Base-by-base conservation (phyloP, 2,113 vertebrate species). In the Nyctibius bracteatus region DNA sequence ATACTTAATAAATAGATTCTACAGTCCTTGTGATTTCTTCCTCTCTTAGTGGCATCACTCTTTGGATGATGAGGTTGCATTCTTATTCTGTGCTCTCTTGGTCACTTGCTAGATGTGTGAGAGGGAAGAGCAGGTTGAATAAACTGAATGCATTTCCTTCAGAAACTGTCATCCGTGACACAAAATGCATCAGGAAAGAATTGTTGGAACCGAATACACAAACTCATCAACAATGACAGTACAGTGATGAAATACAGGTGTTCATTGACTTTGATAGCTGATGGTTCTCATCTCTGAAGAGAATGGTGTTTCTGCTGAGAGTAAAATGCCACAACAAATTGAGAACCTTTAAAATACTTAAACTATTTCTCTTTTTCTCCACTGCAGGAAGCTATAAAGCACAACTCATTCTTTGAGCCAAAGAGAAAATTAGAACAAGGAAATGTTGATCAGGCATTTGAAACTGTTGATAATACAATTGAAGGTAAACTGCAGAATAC, bases 401-500 rank as follows among this genome's bases (percentile, higher is more conserved):
- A 98, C 78, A 96, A 97, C 19, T 98, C 97, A 0, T 98, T 98
- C 95, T 98, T 97, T 37, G 59, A 96, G 13, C 83, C 95, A 59
- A 89, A 95, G 89, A 97, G 96, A 87, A 98, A 98, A 86, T 89
- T 98, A 82, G 97, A 98, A 74, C 88, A 86, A 37, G 98, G 98
- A 94, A 95, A 98, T 44, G 90, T 98, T 30, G 97, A 98, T 58
- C 92, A 97, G 59, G 97, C 96, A 7, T 98, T 98, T 96, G 96
- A 96, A 95, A 65, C 33, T 47, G 97, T 92, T 28, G 98, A 98
- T 75, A 87, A 98, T n/a, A 94, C 97, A 90, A 94, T 98, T 79
- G 97, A 98, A 98, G 98, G 98, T 98, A 98, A 97, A 88, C 47
- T 41, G 7, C 52, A 82, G 17, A 71, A 57, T 82, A 28, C 22